Evolutionary conservation across 1,140 invertebrate species (phyloP).

Genomic region (Caenorhabditis remanei): DNA sequence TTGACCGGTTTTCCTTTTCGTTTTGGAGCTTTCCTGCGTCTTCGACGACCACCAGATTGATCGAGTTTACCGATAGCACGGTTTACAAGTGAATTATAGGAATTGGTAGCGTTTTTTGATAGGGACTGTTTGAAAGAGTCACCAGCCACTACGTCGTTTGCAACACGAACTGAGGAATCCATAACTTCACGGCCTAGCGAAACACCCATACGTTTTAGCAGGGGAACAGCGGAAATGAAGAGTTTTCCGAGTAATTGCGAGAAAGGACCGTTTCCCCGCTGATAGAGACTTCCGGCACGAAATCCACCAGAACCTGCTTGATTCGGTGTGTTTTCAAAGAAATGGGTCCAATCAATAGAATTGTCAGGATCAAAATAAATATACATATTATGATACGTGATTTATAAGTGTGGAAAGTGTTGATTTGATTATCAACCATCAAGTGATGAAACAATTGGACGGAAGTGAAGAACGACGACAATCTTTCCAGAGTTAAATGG

Average conservation of each 20-base stretch:
- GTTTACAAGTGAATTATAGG: neutral
- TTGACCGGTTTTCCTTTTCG: too few species aligned
- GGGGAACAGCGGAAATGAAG: too few species aligned
- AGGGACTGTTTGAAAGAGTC: neutral
- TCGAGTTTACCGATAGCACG: neutral
- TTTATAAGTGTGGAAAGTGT: neutral
- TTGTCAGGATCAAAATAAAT: conserved; percentile 10
- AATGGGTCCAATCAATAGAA: conserved; percentile 6
- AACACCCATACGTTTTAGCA: conserved; percentile 5
- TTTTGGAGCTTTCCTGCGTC: neutral
- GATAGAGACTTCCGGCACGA: too few species aligned
- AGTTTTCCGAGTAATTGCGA: too few species aligned
- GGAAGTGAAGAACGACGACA: neutral
- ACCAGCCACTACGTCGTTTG: conserved; percentile 11
- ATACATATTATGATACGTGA: neutral
- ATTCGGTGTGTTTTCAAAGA: neutral
- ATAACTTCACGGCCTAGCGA: neutral
- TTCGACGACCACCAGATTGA: neutral
- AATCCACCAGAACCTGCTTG: too few species aligned
- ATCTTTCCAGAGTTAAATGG: conserved; percentile 18
- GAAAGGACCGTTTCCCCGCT: too few species aligned
- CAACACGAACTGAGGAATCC: conserved; percentile 6
- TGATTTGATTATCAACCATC: neutral
- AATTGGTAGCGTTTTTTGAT: conserved; percentile 1
- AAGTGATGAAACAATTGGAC: neutral